These are phyloP conservation scores for Climacteris rufus DNA, from an alignment of 2,113 vertebrate species.

Conservation along the genomic window DNA sequence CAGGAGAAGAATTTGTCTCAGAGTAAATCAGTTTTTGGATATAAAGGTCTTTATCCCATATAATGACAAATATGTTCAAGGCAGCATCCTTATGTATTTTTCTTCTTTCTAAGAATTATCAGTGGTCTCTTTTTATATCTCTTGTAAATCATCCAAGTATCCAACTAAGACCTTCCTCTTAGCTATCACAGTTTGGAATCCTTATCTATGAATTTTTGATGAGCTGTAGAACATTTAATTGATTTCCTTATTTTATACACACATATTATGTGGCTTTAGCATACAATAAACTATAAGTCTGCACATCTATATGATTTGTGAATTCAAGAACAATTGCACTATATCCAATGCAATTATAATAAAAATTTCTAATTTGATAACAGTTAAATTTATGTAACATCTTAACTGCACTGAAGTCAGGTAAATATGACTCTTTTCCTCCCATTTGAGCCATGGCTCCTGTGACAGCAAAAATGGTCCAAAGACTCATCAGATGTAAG, in stretches of 20 bases:
- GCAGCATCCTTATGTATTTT: background rate
- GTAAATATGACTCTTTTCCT: background rate
- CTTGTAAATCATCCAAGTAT: background rate
- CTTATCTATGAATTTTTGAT: background rate
- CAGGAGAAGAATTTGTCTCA: background rate
- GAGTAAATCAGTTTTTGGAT: background rate
- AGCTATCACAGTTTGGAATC: background rate
- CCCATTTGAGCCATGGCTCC: background rate
- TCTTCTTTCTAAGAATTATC: background rate
- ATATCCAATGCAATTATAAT: background rate
- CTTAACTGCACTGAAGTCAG: background rate
- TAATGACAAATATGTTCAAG: background rate
- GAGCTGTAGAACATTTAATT: background rate
- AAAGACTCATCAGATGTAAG: background rate
- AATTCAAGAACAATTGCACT: background rate
- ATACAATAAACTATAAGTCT: background rate
- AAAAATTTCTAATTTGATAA: background rate
- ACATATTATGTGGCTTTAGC: background rate
- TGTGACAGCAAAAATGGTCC: background rate
- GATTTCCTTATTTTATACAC: background rate
- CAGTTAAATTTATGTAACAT: background rate
- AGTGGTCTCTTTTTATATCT: background rate
- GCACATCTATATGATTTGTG: background rate
- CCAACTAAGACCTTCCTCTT: background rate
- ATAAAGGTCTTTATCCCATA: background rate